phyloP scores from a whole-genome alignment of 2,113 vertebrate species.

The Spea multiplicata region DNA sequence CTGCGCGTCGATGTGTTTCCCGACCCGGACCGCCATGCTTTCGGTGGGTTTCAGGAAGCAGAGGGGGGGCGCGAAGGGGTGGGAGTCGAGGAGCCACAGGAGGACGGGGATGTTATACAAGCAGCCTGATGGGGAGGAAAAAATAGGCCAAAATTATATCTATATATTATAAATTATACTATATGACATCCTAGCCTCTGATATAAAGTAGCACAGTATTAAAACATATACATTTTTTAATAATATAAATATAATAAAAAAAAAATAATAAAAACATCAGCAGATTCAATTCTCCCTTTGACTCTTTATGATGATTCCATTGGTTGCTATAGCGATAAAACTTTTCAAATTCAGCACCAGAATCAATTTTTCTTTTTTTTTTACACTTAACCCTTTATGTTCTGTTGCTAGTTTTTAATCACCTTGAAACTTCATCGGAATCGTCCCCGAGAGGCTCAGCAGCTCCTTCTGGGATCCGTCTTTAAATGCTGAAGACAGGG shows the following conservation, averaged over 20 bases:
- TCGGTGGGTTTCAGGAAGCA: constrained; percentile 85
- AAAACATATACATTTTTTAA: no score
- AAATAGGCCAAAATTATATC: no score
- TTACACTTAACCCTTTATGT: background rate
- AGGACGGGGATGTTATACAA: constrained; percentile 87
- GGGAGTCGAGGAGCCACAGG: constrained; percentile 93
- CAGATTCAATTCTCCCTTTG: constrained; percentile 84
- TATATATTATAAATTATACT: no score
- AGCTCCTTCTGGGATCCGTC: constrained; percentile 90
- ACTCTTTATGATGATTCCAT: constrained; percentile 76
- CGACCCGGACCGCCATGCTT: constrained; percentile 86
- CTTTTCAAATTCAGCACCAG: background rate
- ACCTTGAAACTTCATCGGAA: constrained; percentile 87
- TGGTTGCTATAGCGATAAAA: background rate
- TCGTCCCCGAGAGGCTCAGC: constrained; percentile 81
- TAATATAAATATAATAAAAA: no score
- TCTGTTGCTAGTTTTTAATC: constrained; percentile 45
- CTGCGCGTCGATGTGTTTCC: constrained; percentile 83
- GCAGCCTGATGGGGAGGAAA: constrained; percentile 63
- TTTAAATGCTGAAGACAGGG: constrained; percentile 78
- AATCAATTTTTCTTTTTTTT: no score
- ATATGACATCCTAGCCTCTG: no score
- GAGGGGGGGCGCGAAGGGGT: constrained; percentile 92
- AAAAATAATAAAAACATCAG: constrained; percentile 70
- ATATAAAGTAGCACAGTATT: no score